Evolutionary conservation across 2,888 invertebrate genomes (phyloP), one percentile per base, ranked within the genome.

Genomic region (Cantharis rustica): DNA sequence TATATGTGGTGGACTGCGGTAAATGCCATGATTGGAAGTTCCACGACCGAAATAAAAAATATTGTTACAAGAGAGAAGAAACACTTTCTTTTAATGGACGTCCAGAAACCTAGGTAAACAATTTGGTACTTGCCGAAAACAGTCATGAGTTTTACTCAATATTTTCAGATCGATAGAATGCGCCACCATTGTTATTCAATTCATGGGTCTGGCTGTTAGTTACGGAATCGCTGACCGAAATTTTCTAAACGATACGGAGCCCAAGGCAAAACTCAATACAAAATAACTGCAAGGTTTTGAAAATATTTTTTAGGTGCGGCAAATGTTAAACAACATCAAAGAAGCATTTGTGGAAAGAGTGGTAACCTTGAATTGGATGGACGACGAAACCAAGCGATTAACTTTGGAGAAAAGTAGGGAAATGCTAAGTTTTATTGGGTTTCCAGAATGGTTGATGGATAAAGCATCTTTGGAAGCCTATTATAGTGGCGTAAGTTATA

Each of bases 361-460:
- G 0, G 88, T 89, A 0, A 86, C 89, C 71, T 89, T 92, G 0
- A 90, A 90, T 74, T 96, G 95, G 95, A 95, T 95, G 95, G 95
- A 96, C 83, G 88, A 89, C 20, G 86, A 89, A 71, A 96, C 95
- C 0, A 95, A 95, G 87, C 81, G 89, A 23, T 93, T 92, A 7
- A 95, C 95, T 0, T 90, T 95, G 74, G 92, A 92, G 80, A 96
- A 96, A 86, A 93, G 93, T 2, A 90, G 91, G 61, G 90, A 92
- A 82, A 95, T 95, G 94, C 91, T 91, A 73, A 92, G 93, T 73
- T 92, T 93, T 74, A 93, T 96, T 80, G 95, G 95, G 0, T 95
- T 93, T 85, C 95, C 95, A 0, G 90, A 93, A 71, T 95, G 95
- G 95, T 89, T 96, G 2, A 90, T 93, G 69, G 90, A 94, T 80